A percentile compares a stretch with the other conserved stretches of the same genome.
Conservation (phyloP, 2,113 vertebrate species). For the Prunella himalayana region DNA sequence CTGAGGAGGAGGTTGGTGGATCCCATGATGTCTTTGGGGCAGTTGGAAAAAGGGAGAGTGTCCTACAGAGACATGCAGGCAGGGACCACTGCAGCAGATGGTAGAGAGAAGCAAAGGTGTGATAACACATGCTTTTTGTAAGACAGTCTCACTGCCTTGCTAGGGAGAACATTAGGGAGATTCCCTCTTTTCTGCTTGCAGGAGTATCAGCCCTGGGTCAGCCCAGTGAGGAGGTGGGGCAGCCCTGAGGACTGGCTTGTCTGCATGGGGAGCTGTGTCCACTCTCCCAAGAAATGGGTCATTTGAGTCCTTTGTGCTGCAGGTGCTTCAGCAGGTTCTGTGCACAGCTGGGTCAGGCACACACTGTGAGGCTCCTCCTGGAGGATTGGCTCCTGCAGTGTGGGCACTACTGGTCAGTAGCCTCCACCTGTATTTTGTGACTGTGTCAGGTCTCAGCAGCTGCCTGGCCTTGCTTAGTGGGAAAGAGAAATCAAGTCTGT, state of each 20-base stretch:
- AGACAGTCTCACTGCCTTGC: background rate
- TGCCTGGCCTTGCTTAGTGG: background rate
- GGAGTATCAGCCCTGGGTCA: no score
- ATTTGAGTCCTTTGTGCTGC: background rate
- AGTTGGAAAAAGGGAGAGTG: background rate
- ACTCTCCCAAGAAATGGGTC: no score
- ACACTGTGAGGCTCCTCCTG: rapidly evolving
- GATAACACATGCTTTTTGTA: rapidly evolving
- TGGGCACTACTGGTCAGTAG: background rate
- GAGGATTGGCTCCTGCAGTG: background rate
- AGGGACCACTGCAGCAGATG: background rate
- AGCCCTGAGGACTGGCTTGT: background rate
- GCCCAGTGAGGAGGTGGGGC: background rate
- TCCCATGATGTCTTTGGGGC: background rate
- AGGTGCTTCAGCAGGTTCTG: background rate
- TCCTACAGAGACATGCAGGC: background rate
- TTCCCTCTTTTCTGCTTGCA: background rate
- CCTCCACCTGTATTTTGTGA: background rate
- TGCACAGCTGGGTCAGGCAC: background rate
- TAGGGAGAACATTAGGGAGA: background rate
- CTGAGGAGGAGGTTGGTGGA: background rate
- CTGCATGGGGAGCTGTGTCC: background rate
- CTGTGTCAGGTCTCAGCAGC: background rate
- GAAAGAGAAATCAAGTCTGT: background rate
- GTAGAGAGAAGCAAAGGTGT: background rate